These are phyloP conservation scores for Alcedo atthis DNA, from an alignment of 2,797 vertebrate species.

Conservation along the genomic window DNA sequence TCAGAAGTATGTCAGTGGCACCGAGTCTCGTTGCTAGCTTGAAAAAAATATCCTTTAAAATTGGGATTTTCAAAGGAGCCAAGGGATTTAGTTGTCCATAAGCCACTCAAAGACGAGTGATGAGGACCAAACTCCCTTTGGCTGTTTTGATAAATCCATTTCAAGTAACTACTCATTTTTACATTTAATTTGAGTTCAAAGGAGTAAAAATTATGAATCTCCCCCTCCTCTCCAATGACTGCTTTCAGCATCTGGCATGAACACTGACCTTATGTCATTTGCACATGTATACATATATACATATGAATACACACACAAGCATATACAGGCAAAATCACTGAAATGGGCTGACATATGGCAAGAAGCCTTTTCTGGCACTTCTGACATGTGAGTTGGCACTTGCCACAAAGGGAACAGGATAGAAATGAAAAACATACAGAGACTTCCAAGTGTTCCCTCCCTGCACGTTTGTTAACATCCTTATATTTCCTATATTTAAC, in stretches of 20 bases:
- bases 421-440: not conserved
- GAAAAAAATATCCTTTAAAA: conserved; percentile 48
- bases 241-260: conserved; percentile 43
- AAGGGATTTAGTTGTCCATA: conserved; percentile 46
- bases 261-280: conserved; percentile 48
- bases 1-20: conserved; percentile 44
- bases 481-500: not conserved
- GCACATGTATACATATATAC: conserved; percentile 48
- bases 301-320: conserved; percentile 29
- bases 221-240: not conserved
- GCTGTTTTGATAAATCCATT: conserved; percentile 68
- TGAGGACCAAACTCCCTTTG: conserved; percentile 52
- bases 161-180: conserved; percentile 54
- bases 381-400: not conserved
- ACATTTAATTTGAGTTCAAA: conserved; percentile 68
- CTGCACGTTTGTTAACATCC: not conserved
- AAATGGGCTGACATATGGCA: conserved; percentile 38
- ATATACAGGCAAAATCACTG: not conserved
- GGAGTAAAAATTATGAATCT: conserved; percentile 36
- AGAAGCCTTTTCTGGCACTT: not conserved
- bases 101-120: conserved; percentile 11
- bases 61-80: conserved; percentile 49
- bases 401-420: not conserved
- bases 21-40: not conserved
- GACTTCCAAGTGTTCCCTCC: not conserved